Evolutionary conservation across 2,797 vertebrate species (phyloP), one percentile per base, ranked within the genome.

Genomic region (Pampus argenteus): DNA sequence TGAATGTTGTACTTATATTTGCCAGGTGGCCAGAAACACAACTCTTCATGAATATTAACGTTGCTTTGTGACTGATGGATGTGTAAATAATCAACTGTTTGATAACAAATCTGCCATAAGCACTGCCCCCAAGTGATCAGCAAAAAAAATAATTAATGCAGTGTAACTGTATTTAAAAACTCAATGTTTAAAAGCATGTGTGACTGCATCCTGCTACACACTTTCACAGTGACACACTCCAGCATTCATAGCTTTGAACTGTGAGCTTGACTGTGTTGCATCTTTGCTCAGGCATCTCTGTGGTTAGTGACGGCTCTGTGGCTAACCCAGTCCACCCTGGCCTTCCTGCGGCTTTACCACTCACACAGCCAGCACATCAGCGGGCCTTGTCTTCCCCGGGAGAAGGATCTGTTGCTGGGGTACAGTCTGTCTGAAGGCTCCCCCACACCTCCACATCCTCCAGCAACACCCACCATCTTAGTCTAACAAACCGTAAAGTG

Each of bases 331-430:
- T 92, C 93, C 70, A 85, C 93, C 79, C 86, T 95, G 86, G 93
- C 95, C 14, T 95, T 95, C 89, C 87, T 95, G 85, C 91, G 94
- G 25, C 93, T 95, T 38, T 95, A 95, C 80, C 92, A 95, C 84
- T 95, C 94, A 42, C 94, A 95, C 86, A 95, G 91, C 65, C 92
- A 94, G 88, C 87, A 94, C 79, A 91, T 95, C 66, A 88, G 75
- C 0, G 51, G 93, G 6, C 93, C 93, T 0, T 95, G 95, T 81
- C 88, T 95, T n/a, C 85, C 88, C 78, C 58, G 94, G 44, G 95
- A 95, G 83, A 95, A 95, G 82, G 94, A 95, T 77, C 78, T 95
- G 63, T 92, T 95, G 66, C 79, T 95, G 54, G 88, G 87, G 38
- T 64, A 90, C 73, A 79, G 82, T 34, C 81, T 72, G 0, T 83